These are phyloP conservation scores for Procapra przewalskii DNA, from an alignment of 2,113 vertebrate genomes.

Conservation along the genomic window DNA sequence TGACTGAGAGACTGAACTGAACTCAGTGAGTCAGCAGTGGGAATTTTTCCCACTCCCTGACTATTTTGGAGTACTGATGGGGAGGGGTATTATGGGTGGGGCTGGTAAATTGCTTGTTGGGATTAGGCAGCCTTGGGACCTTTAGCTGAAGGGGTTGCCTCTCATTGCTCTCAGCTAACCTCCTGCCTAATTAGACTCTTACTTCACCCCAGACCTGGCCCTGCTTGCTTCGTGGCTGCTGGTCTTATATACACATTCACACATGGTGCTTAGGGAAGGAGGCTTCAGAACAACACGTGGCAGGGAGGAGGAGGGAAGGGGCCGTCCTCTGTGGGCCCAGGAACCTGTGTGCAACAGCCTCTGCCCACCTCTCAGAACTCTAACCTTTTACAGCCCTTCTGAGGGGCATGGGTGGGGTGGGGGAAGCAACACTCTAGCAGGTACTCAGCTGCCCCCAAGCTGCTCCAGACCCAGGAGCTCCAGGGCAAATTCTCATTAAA, in stretches of 20 bases:
- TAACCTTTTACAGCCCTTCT: neutral
- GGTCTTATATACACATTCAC: neutral
- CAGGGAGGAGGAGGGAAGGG: neutral
- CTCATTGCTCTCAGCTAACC: neutral
- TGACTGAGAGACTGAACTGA: neutral
- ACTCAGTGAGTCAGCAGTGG: neutral
- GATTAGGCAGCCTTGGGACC: neutral
- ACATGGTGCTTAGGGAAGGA: neutral
- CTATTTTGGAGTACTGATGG: neutral
- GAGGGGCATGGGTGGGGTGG: neutral
- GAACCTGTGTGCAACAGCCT: neutral
- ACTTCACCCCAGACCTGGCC: neutral
- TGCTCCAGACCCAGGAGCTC: constrained; percentile 4
- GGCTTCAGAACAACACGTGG: neutral
- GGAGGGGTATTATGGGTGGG: neutral
- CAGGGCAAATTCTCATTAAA: constrained; percentile 30
- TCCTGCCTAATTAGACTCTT: neutral
- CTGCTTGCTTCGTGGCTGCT: neutral
- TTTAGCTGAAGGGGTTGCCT: neutral
- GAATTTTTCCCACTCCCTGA: neutral
- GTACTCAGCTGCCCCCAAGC: neutral
- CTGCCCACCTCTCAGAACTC: neutral
- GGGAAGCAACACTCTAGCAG: constrained; percentile 41
- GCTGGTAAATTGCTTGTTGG: neutral
- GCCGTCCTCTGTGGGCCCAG: neutral